A percentile compares a stretch with the other conserved stretches of the same genome.
phyloP scores from a whole-genome alignment of 2,113 vertebrate species.

The Python bivittatus region DNA sequence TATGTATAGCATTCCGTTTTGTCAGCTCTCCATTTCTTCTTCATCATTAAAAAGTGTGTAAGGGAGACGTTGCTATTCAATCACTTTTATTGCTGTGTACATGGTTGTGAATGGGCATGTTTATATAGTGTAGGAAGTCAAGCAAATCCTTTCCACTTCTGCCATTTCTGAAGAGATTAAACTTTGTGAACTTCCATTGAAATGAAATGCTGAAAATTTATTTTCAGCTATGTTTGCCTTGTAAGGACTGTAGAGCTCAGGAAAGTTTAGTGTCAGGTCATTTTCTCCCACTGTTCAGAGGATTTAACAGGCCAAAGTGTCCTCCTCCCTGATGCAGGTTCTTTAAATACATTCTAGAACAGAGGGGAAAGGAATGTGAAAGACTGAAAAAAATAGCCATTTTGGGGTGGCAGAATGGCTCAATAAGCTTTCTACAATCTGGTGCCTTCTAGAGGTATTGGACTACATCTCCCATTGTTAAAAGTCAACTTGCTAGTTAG shows the following conservation, averaged over 20 bases:
- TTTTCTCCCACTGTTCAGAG: background rate
- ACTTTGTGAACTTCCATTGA: background rate
- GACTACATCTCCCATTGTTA: background rate
- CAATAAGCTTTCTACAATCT: background rate
- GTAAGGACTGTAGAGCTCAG: background rate
- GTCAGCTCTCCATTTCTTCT: background rate
- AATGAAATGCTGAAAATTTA: background rate
- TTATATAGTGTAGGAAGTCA: background rate
- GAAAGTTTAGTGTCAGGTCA: background rate
- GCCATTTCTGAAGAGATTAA: background rate
- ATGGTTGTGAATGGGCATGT: background rate
- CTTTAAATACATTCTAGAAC: background rate
- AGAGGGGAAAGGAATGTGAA: background rate
- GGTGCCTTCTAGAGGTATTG: background rate
- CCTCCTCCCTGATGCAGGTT: background rate
- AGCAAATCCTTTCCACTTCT: background rate
- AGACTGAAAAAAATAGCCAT: background rate
- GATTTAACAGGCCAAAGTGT: background rate
- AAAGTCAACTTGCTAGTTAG: background rate
- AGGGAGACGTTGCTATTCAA: background rate
- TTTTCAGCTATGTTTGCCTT: background rate
- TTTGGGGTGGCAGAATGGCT: background rate
- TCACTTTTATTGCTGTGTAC: background rate
- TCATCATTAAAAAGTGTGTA: background rate
- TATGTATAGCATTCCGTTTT: background rate